Conservation (phyloP, 53 echinoderm and acorn worm species). For the Astropecten irregularis region DNA sequence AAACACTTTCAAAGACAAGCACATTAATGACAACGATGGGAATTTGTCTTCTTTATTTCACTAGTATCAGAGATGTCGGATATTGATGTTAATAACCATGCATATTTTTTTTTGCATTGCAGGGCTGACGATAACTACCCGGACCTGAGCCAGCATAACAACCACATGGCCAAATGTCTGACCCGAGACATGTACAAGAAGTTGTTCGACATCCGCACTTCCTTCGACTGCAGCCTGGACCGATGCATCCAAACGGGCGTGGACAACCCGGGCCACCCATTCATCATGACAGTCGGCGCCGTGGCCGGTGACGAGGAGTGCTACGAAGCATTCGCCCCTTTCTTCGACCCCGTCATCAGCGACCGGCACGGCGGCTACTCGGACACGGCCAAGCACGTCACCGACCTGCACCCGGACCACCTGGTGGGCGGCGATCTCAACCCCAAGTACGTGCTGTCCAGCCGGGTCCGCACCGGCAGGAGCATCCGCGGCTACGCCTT, state of each 20-base stretch:
- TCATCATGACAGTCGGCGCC: constrained; percentile 83
- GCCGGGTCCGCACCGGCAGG: constrained; percentile 84
- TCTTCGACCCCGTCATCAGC: constrained; percentile 74
- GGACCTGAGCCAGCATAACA: constrained; percentile 81
- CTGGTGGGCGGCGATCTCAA: constrained; percentile 71
- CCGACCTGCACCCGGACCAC: constrained; percentile 75
- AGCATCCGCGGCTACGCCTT: constrained; percentile 74
- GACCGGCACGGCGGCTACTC: constrained; percentile 79
- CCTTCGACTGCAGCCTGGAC: constrained; percentile 69
- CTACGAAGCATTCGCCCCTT: constrained; percentile 73
- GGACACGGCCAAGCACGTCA: constrained; percentile 60
- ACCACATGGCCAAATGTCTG: constrained; percentile 80
- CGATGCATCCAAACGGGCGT: constrained; percentile 83
- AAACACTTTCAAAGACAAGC: too few relatives aligned
- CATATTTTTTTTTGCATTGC: background rate
- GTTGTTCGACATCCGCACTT: constrained; percentile 67
- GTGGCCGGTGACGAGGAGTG: constrained; percentile 86
- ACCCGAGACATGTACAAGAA: constrained; percentile 76
- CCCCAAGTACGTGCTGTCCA: constrained; percentile 80
- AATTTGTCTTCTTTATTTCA: too few relatives aligned
- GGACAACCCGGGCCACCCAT: constrained; percentile 90
- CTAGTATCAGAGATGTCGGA: too few relatives aligned
- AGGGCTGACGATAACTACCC: constrained; percentile 64
- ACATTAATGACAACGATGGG: too few relatives aligned
- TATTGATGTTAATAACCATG: too few relatives aligned